A percentile compares a stretch with the other conserved stretches of the same genome.
phyloP scores from a whole-genome alignment of 1,140 invertebrate genomes.

The Rhopalosiphum padi region DNA sequence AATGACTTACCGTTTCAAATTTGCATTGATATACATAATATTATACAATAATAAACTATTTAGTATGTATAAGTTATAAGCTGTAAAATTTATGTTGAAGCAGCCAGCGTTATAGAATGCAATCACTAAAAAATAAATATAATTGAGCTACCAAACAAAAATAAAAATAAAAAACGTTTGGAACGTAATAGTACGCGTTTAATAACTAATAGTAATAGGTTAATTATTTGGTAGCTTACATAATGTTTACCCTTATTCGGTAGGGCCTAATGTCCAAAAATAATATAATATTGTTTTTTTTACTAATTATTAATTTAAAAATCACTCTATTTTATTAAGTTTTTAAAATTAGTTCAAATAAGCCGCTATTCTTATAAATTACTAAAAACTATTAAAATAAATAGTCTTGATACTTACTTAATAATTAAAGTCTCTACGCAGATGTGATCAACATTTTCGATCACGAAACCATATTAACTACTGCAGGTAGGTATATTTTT shows the following conservation, averaged over 20 bases:
- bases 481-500: too few species aligned
- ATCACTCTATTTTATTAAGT: background rate
- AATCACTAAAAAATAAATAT: background rate
- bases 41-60: too few species aligned
- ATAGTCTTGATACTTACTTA: background rate
- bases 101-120: too few species aligned
- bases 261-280: too few species aligned
- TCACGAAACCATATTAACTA: background rate
- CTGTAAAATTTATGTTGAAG: too few species aligned
- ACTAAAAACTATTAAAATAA: too few species aligned
- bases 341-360: background rate
- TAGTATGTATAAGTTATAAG: too few species aligned
- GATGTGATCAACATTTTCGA: background rate
- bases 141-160: background rate
- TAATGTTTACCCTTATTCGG: too few species aligned
- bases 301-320: background rate
- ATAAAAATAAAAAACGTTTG: background rate
- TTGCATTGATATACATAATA: too few species aligned
- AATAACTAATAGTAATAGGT: background rate
- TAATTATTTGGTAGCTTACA: background rate
- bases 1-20: background rate
- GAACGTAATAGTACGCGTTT: background rate
- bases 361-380: background rate
- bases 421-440: background rate
- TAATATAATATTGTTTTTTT: background rate